Conservation (phyloP, 2,888 invertebrate genomes). For the Scaptomyza parva region DNA sequence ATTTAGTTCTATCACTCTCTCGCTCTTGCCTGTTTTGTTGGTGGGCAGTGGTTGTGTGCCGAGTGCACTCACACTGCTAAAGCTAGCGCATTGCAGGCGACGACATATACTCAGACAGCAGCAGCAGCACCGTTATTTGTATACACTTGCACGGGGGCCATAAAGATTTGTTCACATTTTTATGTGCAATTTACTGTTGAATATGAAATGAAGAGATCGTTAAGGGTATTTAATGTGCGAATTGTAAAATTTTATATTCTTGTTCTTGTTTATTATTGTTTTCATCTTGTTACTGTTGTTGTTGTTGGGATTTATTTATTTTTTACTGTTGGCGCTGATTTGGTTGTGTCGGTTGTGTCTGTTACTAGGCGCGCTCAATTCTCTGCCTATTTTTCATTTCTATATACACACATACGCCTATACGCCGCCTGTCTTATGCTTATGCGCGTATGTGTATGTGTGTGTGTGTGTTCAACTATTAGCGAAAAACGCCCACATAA, state of each 20-base stretch:
- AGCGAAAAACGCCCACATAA: constrained; percentile 50
- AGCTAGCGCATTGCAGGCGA: constrained; percentile 2
- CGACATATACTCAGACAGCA: constrained; percentile 7
- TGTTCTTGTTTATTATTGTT: constrained; percentile 10
- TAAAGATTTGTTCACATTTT: not conserved
- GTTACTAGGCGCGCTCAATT: constrained; percentile 33
- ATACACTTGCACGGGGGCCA: constrained; percentile 1
- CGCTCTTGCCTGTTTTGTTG: not conserved
- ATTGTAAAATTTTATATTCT: not conserved
- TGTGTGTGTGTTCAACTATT: constrained; percentile 29
- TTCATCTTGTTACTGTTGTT: constrained; percentile 6
- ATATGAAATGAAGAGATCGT: not conserved
- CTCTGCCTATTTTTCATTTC: not conserved
- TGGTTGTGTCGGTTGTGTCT: constrained; percentile 34
- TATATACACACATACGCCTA: not conserved
- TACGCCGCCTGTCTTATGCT: not conserved
- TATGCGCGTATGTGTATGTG: not conserved
- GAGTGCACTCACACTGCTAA: constrained; percentile 48
- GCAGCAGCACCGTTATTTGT: not conserved
- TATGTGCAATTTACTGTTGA: not conserved
- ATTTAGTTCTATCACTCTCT: not conserved
- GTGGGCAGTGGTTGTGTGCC: constrained; percentile 18
- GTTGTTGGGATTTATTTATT: constrained; percentile 10
- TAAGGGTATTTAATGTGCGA: constrained; percentile 2
- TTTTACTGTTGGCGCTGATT: constrained; percentile 9